These are phyloP conservation scores for Leucoraja ocellata DNA, from an alignment of 2,797 vertebrate species.

Conservation along the genomic window DNA sequence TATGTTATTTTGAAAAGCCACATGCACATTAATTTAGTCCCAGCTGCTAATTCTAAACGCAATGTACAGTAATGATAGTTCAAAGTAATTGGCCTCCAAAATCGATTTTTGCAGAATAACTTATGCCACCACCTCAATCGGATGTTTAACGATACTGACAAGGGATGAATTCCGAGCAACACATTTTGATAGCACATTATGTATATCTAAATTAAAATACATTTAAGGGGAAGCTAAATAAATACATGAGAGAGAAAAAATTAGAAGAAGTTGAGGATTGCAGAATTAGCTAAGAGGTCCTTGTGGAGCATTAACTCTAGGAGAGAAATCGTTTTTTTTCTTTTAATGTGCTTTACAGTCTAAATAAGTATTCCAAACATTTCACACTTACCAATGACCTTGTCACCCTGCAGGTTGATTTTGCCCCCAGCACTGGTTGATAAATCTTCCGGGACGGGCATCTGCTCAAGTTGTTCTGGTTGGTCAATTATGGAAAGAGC, in stretches of 20 bases:
- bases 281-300: neutral
- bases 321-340: too few species aligned
- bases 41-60: too few species aligned
- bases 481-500: constrained; percentile 78
- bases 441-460: constrained; percentile 94
- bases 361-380: neutral
- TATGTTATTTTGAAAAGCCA: neutral
- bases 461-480: constrained; percentile 81
- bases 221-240: constrained; percentile 1
- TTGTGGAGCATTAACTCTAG: neutral
- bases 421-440: constrained; percentile 78
- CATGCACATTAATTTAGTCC: too few species aligned
- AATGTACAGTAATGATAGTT: too few species aligned
- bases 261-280: neutral
- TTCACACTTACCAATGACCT: constrained; percentile 66
- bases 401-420: constrained; percentile 76
- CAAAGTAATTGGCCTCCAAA: too few species aligned
- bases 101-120: too few species aligned
- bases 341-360: neutral
- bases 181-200: neutral
- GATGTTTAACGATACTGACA: too few species aligned
- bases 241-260: neutral
- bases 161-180: too few species aligned
- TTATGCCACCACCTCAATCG: too few species aligned
- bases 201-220: neutral